A percentile compares a stretch with the other conserved stretches of the same genome.
Evolutionary conservation across 2,888 invertebrate genomes (phyloP).

Genomic region (Barypeithes pellucidus): DNA sequence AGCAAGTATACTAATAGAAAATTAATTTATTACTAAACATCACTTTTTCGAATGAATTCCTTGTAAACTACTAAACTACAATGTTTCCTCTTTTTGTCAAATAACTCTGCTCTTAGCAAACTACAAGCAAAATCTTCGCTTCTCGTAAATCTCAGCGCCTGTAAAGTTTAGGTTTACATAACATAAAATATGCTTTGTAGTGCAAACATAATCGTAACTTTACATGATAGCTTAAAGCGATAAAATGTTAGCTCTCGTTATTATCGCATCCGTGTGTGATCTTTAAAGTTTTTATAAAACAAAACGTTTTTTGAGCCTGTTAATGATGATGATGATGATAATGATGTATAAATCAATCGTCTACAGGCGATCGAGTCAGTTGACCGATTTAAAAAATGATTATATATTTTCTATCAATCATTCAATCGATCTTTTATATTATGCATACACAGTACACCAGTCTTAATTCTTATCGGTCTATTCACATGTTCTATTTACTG

Average conservation of each 20-base stretch:
- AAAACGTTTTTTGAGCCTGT: too few species aligned
- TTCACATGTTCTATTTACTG: too few species aligned
- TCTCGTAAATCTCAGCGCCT: neutral
- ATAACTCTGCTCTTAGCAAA: neutral
- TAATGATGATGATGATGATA: too few species aligned
- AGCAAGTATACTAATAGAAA: neutral
- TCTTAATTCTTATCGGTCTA: too few species aligned
- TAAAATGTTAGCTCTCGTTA: neutral
- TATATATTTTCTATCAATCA: too few species aligned
- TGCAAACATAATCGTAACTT: conserved; percentile 4
- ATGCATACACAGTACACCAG: too few species aligned
- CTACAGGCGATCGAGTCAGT: too few species aligned
- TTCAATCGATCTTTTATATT: too few species aligned
- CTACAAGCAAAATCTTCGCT: neutral
- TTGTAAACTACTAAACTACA: neutral
- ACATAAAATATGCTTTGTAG: conserved; percentile 7
- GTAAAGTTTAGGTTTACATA: conserved; percentile 10
- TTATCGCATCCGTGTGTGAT: too few species aligned
- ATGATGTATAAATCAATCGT: too few species aligned
- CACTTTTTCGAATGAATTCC: neutral
- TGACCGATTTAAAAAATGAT: too few species aligned
- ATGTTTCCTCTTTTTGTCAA: neutral
- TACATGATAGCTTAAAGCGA: conserved; percentile 4
- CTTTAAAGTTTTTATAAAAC: too few species aligned
- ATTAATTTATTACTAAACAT: neutral